Evolutionary conservation across 2,113 vertebrate genomes (phyloP), one percentile per base, ranked within the genome.

Genomic region (Cygnus atratus): DNA sequence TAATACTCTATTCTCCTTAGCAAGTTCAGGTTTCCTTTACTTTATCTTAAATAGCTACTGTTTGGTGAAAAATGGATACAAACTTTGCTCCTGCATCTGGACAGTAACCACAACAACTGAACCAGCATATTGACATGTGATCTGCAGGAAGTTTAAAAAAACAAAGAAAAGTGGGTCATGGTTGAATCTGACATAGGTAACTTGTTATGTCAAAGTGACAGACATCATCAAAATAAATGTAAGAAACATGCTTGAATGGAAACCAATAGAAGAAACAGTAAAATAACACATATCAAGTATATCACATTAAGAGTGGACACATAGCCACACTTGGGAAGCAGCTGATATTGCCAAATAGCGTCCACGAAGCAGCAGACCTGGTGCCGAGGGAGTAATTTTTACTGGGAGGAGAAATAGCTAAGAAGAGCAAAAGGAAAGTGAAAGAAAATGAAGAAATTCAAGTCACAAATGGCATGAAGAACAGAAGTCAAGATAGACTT

Each of bases 51-150:
- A 84, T 26, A 73, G 33, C 8, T 59, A 54, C 37, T 50, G 10
- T 22, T 46, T 29, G 8, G 31, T 59, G n/a, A 78, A 78, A 92
- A 95, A 66, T 2, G 10, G 41, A 77, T 79, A 28, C 13, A 20
- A 87, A 84, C 21, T 76, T 68, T 52, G 43, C 29, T 93, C 54
- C 55, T 62, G 14, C n/a, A 74, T 16, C 25, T 78, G 41, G 37
- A 4, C 11, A 55, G 59, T 77, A 90, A 80, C 20, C 1, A 2
- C 19, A 92, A 85, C 5, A 77, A 31, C 13, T 28, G 54, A 88
- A 80, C 8, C 0, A 1, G 50, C 29, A 58, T 10, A 24, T 0
- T 65, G 66, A n/a, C 8, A 50, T 5, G 22, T 21, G n/a, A 73
- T 58, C 50, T 63, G n/a, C 4, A 58, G 33, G 58, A 90, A 61